phyloP scores from a whole-genome alignment of 2,113 vertebrate genomes.

The Argyrosomus japonicus region DNA sequence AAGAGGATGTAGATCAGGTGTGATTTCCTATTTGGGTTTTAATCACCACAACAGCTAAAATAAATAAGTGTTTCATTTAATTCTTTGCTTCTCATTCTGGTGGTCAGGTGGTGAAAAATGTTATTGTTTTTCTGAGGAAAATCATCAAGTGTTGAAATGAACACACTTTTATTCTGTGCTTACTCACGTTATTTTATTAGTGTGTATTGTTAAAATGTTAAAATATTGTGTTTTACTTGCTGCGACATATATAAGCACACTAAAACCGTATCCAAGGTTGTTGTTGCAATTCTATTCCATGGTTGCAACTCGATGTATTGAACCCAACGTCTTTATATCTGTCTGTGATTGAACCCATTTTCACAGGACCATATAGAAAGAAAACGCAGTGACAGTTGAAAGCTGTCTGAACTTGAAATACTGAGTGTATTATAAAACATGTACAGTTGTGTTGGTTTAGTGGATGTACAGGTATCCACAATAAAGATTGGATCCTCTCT shows the following conservation, averaged over 20 bases:
- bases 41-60: slow-evolving; percentile 43
- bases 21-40: slow-evolving; percentile 46
- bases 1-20: slow-evolving; percentile 22
- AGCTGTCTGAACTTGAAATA: background rate
- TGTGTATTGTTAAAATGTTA: no score
- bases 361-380: background rate
- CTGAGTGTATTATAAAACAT: background rate
- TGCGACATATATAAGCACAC: background rate
- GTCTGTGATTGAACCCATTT: background rate
- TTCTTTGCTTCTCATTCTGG: slow-evolving; percentile 36
- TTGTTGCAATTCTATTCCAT: no score
- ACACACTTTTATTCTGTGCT: slow-evolving; percentile 13
- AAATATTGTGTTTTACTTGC: background rate
- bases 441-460: background rate
- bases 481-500: background rate
- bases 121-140: slow-evolving; percentile 22
- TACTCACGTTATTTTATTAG: background rate
- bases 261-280: background rate
- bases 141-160: slow-evolving; percentile 35
- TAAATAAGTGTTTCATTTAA: slow-evolving; percentile 58
- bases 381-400: no score
- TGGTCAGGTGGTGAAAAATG: slow-evolving; percentile 18
- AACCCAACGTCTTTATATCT: background rate
- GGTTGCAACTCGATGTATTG: background rate
- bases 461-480: background rate